Conservation (phyloP, 2,113 vertebrate genomes). For the Epinephelus lanceolatus region DNA sequence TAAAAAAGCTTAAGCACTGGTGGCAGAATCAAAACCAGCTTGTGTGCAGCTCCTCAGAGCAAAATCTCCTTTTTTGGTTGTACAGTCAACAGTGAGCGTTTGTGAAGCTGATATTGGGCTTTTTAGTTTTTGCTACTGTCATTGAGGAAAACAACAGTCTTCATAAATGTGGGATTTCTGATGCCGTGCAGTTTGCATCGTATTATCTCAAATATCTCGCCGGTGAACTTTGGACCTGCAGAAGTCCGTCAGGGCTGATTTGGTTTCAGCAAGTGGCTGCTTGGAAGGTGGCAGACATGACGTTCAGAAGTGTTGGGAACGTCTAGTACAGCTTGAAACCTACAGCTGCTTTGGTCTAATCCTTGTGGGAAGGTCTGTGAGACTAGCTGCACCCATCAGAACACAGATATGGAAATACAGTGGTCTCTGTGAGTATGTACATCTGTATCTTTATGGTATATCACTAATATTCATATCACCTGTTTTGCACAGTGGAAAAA, state of each 20-base stretch:
- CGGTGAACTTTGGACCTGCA: conserved; percentile 37
- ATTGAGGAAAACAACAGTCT: background rate
- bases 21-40: conserved; percentile 48
- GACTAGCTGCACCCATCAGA: background rate
- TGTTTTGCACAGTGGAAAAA: background rate
- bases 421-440: background rate
- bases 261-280: conserved; percentile 10
- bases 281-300: conserved; percentile 23
- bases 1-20: conserved; percentile 45
- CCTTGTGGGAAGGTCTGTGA: conserved; percentile 67
- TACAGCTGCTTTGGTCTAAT: conserved; percentile 55
- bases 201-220: conserved; percentile 33
- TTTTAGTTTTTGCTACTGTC: background rate
- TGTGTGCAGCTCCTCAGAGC: conserved; percentile 26
- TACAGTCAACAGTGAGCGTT: background rate
- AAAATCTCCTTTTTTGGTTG: conserved; percentile 48
- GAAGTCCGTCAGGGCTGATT: conserved; percentile 28
- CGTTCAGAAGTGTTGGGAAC: conserved; percentile 49
- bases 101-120: background rate
- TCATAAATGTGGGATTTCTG: conserved; percentile 17
- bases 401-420: background rate
- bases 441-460: background rate
- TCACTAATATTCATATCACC: background rate
- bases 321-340: conserved; percentile 19
- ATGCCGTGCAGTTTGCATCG: conserved; percentile 4